Percentiles rank a stretch among this genome's conserved stretches.
Conservation (phyloP, 2,797 vertebrate species). For the Myotis pilosus region DNA sequence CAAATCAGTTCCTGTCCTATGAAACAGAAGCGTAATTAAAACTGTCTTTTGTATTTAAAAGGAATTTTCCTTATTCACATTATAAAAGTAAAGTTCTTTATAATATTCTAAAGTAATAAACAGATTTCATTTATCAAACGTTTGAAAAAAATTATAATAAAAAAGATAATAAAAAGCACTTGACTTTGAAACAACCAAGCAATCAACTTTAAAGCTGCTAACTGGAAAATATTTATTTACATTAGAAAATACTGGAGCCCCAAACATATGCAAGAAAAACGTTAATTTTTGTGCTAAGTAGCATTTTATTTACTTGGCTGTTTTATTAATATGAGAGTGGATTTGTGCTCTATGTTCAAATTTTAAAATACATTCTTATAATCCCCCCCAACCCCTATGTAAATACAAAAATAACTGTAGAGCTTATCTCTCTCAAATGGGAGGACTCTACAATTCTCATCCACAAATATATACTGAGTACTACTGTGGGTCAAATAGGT, state of each 20-base stretch:
- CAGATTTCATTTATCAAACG: constrained; percentile 50
- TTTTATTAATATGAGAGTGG: constrained; percentile 38
- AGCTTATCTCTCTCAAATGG: constrained; percentile 18
- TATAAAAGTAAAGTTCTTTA: constrained; percentile 55
- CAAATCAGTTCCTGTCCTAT: constrained; percentile 51
- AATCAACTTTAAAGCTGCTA: constrained; percentile 49
- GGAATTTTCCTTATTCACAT: neutral
- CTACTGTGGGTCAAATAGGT: neutral
- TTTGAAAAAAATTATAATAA: constrained; percentile 45
- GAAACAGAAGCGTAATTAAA: constrained; percentile 44
- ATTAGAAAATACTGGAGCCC: constrained; percentile 42
- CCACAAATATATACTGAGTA: neutral
- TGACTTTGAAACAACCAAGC: constrained; percentile 41
- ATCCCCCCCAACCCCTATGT: neutral
- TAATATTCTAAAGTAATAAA: constrained; percentile 3
- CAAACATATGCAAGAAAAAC: constrained; percentile 53
- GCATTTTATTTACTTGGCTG: constrained; percentile 44
- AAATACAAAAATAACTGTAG: neutral
- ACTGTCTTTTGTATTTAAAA: constrained; percentile 51
- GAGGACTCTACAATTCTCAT: neutral
- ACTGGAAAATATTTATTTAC: constrained; percentile 26
- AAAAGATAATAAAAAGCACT: neutral
- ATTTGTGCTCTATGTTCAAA: constrained; percentile 27
- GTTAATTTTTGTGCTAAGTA: constrained; percentile 41
- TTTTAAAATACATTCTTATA: constrained; percentile 37